Conservation (phyloP, 2,888 invertebrate genomes). For the Heliconius cydno region DNA sequence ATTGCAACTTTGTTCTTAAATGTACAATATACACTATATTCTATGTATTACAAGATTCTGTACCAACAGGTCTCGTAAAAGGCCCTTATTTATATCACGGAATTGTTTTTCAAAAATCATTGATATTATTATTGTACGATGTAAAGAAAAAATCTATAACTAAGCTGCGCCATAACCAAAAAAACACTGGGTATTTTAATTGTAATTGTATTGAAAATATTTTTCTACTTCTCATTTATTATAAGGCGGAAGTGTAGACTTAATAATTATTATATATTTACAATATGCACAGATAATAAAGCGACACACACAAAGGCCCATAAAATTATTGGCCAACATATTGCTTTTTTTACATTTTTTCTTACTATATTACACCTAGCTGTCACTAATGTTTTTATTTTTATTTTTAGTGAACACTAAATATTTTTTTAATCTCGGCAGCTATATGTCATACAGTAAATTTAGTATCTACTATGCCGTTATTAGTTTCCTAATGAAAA, state of each 20-base stretch:
- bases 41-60: constrained; percentile 15
- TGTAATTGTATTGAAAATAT: constrained; percentile 41
- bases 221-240: constrained; percentile 67
- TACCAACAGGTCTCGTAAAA: constrained; percentile 10
- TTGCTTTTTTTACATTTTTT: constrained; percentile 61
- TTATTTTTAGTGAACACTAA: constrained; percentile 18
- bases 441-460: constrained; percentile 24
- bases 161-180: constrained; percentile 16
- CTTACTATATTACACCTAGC: constrained; percentile 40
- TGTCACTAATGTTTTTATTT: constrained; percentile 10
- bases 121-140: neutral
- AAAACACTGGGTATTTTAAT: constrained; percentile 46
- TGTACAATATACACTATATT: constrained; percentile 2
- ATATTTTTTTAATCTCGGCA: constrained; percentile 11
- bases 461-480: constrained; percentile 19
- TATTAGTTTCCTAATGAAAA: constrained; percentile 53
- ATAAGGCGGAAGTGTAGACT: constrained; percentile 77
- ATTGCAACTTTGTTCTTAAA: constrained; percentile 7
- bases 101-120: constrained; percentile 4
- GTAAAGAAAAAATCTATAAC: neutral
- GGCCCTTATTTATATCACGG: constrained; percentile 15
- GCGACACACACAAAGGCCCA: constrained; percentile 66
- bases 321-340: constrained; percentile 62
- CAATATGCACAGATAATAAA: constrained; percentile 78
- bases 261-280: constrained; percentile 73